Evolutionary conservation across 2,888 invertebrate genomes (phyloP), one percentile per base, ranked within the genome.

Genomic region (Drosophila meridionalis): DNA sequence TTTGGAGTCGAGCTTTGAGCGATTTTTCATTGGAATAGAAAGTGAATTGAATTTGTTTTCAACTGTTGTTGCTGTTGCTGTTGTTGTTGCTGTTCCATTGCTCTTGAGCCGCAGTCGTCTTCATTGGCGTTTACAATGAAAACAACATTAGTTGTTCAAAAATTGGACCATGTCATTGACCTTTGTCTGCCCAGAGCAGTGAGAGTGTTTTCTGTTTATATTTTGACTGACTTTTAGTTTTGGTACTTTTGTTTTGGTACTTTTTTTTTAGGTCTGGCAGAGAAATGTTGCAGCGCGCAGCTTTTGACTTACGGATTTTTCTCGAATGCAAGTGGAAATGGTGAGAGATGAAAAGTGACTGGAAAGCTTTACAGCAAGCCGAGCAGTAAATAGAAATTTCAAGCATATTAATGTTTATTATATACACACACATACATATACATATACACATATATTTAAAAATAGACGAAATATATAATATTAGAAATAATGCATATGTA

Each of bases 141-240:
- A 81, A 75, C 79, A 80, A 72, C 75, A 63, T 71, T 76, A 42
- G 48, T 60, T 59, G 77, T 62, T 40, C 34, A 77, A 82, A 82
- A 90, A 90, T 84, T 88, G 83, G 91, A 87, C 74, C 91, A 91
- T 87, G 90, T 91, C 90, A 90, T 88, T 90, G 91, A 90, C 91
- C 90, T 90, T 87, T 76, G 53, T 52, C 45, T 70, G 80, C 69
- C 84, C 78, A 88, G 65, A 75, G 77, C 82, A 90, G 90, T 87
- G 89, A 90, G 89, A 90, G 89, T 89, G 90, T 56, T 75, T 59
- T 57, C 60, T 62, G 53, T 75, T 53, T 72, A 30, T 71, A 32
- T 69, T 73, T 52, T 76, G 32, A 56, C 40, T n/a, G 42, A 42
- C 20, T 32, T 56, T 56, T 6, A 40, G 7, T 69, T 69, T 26